Evolutionary conservation across 2,797 vertebrate species (phyloP).

Genomic region (Sebastolobus alascanus): DNA sequence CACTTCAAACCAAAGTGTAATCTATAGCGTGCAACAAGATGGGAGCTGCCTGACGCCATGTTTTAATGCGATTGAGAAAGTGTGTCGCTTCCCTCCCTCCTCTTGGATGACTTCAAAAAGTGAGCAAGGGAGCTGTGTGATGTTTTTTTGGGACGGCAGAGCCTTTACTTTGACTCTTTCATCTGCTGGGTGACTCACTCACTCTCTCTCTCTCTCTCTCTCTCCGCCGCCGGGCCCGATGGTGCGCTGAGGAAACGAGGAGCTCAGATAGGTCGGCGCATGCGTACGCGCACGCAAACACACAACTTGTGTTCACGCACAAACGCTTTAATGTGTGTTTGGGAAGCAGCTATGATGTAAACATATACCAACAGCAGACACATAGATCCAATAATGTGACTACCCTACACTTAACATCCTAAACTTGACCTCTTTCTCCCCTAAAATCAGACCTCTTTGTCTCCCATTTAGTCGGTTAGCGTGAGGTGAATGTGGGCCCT

Average conservation of each 20-base stretch:
- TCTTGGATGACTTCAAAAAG: constrained; percentile 82
- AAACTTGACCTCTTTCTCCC: constrained; percentile 44
- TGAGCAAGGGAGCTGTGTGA: constrained; percentile 80
- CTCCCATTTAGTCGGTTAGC: constrained; percentile 82
- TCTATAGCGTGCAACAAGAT: constrained; percentile 77
- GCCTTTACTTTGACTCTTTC: constrained; percentile 84
- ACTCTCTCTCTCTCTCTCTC: constrained; percentile 40
- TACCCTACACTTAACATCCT: constrained; percentile 30
- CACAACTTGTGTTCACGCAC: constrained; percentile 44
- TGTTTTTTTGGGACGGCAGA: constrained; percentile 80
- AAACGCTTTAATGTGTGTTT: constrained; percentile 42
- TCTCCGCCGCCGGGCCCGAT: constrained; percentile 69
- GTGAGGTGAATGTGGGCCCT: constrained; percentile 90
- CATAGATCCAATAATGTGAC: constrained; percentile 38
- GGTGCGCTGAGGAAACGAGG: constrained; percentile 68
- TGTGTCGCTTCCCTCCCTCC: constrained; percentile 81
- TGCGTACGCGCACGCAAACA: constrained; percentile 50
- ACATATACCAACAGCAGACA: constrained; percentile 40
- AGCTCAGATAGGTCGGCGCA: constrained; percentile 62
- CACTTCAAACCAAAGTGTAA: constrained; percentile 80
- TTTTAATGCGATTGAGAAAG: constrained; percentile 84
- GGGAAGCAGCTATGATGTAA: constrained; percentile 44
- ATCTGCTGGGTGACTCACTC: constrained; percentile 81
- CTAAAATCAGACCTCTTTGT: constrained; percentile 88
- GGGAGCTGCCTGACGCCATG: constrained; percentile 80